These are phyloP conservation scores for Orbicella faveolata DNA, from an alignment of 64 coral and sea anemone species.

Conservation along the genomic window DNA sequence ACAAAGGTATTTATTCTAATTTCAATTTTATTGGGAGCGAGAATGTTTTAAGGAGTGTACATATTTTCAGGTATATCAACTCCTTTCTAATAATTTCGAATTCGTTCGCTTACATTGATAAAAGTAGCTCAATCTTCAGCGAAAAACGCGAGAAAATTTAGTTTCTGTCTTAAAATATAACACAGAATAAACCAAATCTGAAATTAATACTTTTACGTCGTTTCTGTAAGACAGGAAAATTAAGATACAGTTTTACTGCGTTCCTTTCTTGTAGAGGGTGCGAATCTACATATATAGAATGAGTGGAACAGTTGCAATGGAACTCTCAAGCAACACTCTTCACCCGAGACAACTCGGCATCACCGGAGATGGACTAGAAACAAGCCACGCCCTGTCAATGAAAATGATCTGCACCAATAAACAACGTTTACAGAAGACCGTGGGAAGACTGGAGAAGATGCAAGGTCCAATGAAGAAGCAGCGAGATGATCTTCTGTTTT, in stretches of 20 bases:
- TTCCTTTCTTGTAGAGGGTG: neutral
- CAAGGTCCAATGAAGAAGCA: slow-evolving; percentile 65
- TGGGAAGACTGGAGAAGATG: slow-evolving; percentile 69
- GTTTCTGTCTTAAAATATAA: too few relatives aligned
- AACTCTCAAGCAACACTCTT: slow-evolving; percentile 59
- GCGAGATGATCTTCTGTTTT: slow-evolving; percentile 69
- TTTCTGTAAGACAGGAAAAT: neutral
- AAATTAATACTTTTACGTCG: too few relatives aligned
- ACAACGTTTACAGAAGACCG: slow-evolving; percentile 68
- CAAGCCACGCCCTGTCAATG: slow-evolving; percentile 77
- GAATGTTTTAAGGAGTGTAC: neutral
- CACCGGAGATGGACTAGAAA: slow-evolving; percentile 73
- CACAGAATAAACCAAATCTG: too few relatives aligned
- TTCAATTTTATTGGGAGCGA: neutral
- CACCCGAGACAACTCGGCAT: slow-evolving; percentile 34
- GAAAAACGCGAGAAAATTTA: too few relatives aligned
- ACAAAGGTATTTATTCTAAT: neutral
- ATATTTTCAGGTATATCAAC: neutral
- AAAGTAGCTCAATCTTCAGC: too few relatives aligned
- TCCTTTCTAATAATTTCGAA: neutral
- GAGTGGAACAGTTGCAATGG: slow-evolving; percentile 44
- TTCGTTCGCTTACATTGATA: neutral
- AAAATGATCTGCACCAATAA: slow-evolving; percentile 76
- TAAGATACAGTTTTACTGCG: neutral
- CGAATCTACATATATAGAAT: neutral